Percentiles rank a stretch among this genome's conserved stretches.
These are phyloP conservation scores for Platyura marginata DNA, from an alignment of 1,140 invertebrate species.

Conservation along the genomic window DNA sequence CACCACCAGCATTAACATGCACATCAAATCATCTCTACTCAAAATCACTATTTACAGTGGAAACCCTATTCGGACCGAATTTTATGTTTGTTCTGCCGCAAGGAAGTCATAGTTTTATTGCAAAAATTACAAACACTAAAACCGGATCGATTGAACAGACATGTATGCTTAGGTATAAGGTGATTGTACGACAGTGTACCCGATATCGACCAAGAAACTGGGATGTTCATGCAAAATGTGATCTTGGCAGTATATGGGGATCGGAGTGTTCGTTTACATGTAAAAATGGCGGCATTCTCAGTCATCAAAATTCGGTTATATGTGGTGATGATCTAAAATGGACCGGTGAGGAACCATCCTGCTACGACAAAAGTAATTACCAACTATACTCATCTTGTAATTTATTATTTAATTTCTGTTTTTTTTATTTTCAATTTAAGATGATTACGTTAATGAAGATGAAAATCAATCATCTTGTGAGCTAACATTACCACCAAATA, in stretches of 20 bases:
- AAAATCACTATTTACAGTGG: not conserved
- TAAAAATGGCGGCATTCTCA: not conserved
- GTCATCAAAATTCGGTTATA: not conserved
- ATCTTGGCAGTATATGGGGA: not conserved
- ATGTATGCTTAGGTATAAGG: not conserved
- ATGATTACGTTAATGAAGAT: no score
- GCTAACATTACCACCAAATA: not conserved
- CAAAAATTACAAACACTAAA: not conserved
- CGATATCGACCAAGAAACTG: not conserved
- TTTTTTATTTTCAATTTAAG: no score
- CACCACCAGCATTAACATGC: not conserved
- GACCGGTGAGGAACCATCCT: not conserved
- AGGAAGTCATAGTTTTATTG: not conserved
- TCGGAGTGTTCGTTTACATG: not conserved
- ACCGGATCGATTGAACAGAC: not conserved
- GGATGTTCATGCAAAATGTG: not conserved
- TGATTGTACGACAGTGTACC: not conserved
- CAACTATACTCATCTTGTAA: no score
- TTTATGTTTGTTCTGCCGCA: not conserved
- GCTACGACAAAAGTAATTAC: not conserved
- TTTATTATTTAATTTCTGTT: no score
- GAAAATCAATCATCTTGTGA: not conserved
- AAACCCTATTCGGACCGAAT: not conserved
- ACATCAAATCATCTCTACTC: not conserved
- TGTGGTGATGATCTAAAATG: not conserved